Percentiles rank a stretch among this genome's conserved stretches.
phyloP scores from a whole-genome alignment of 2,797 vertebrate species.

The Notolepis coatsorum region DNA sequence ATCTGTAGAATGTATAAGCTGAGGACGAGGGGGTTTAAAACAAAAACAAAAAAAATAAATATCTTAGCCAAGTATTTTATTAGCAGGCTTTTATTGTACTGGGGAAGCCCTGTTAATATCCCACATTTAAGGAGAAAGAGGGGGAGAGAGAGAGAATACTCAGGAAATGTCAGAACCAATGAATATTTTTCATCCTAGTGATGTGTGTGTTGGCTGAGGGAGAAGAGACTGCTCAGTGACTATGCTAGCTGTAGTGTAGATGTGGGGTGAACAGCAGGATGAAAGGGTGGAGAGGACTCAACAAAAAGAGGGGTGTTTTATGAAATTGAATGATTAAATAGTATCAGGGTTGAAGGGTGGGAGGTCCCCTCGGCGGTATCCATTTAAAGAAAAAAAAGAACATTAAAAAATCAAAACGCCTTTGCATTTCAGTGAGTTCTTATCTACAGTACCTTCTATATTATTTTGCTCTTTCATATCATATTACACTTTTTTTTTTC shows the following conservation, averaged over 20 bases:
- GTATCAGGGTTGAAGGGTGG: conserved; percentile 23
- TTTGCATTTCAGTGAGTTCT: conserved; percentile 87
- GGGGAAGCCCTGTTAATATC: conserved; percentile 48
- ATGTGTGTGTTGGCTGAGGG: conserved; percentile 17
- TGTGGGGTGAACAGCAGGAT: conserved; percentile 22
- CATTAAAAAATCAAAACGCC: conserved; percentile 58
- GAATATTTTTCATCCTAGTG: conserved; percentile 52
- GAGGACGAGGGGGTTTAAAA: conserved; percentile 7
- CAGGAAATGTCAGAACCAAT: conserved; percentile 76
- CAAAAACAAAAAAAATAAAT: too few species aligned
- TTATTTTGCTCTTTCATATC: conserved; percentile 91
- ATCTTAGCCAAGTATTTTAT: conserved; percentile 40
- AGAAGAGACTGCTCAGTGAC: neutral
- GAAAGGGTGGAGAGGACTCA: neutral
- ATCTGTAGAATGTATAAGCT: conserved; percentile 53
- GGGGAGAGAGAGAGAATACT: conserved; percentile 55
- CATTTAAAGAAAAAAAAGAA: conserved; percentile 29
- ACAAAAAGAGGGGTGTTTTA: conserved; percentile 15
- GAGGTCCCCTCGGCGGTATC: conserved; percentile 45
- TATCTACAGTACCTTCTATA: conserved; percentile 87
- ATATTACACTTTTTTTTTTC: conserved; percentile 86
- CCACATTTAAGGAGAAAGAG: conserved; percentile 40
- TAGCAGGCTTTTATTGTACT: conserved; percentile 51
- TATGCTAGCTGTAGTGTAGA: conserved; percentile 30
- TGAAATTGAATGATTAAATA: neutral